Conservation (phyloP, 1,140 invertebrate genomes). For the Epicauta chinensis region DNA sequence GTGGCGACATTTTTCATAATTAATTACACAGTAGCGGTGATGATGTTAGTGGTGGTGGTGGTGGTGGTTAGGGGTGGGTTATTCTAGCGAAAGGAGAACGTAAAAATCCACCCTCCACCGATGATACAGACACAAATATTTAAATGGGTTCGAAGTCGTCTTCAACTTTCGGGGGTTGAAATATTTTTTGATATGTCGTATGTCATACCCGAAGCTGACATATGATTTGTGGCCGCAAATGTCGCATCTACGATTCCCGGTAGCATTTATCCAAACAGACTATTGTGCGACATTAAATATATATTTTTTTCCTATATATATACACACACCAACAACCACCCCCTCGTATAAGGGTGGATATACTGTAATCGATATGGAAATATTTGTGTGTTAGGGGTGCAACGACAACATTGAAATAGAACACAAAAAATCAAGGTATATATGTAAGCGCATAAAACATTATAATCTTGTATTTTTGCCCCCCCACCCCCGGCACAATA, state of each 20-base stretch:
- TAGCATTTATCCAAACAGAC: slow-evolving; percentile 23
- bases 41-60: slow-evolving; percentile 1
- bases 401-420: not conserved
- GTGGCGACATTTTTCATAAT: slow-evolving; percentile 28
- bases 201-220: slow-evolving; percentile 24
- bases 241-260: slow-evolving; percentile 24
- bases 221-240: slow-evolving; percentile 28
- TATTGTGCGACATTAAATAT: slow-evolving; percentile 28
- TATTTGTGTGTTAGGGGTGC: not conserved
- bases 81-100: not conserved
- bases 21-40: slow-evolving; percentile 13
- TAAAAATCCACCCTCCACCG: not conserved
- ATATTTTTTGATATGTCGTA: slow-evolving; percentile 14
- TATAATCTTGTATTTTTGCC: slow-evolving; percentile 16
- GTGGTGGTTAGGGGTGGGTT: slow-evolving; percentile 1
- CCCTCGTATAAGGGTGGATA: slow-evolving; percentile 9
- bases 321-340: not conserved
- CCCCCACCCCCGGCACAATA: not conserved
- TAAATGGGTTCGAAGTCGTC: slow-evolving; percentile 21
- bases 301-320: slow-evolving; percentile 8
- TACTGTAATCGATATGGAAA: slow-evolving; percentile 11
- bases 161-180: not conserved
- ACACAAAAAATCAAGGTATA: not conserved
- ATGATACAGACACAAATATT: slow-evolving; percentile 9
- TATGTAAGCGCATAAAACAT: slow-evolving; percentile 13